Conservation (phyloP, 2,113 vertebrate species). For the Triplophysa rosa region DNA sequence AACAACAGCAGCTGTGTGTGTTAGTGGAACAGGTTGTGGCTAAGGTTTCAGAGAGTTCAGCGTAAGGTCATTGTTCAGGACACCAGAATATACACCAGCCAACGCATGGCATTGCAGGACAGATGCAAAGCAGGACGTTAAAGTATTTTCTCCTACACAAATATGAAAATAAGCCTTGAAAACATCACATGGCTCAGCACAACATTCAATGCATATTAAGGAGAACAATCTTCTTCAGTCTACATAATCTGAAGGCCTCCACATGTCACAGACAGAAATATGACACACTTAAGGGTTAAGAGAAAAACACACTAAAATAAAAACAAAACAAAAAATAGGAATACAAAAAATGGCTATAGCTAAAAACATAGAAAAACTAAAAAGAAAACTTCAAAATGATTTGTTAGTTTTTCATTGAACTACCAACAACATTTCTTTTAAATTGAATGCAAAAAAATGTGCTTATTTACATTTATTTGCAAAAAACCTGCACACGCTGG, state of each 20-base stretch:
- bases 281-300: background rate
- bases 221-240: conserved; percentile 6
- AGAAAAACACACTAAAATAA: background rate
- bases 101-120: background rate
- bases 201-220: conserved; percentile 1
- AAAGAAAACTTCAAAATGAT: background rate
- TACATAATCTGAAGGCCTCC: background rate
- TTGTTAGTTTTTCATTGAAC: too few relatives aligned
- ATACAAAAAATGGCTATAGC: too few relatives aligned
- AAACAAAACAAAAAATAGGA: too few relatives aligned
- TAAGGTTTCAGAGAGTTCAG: conserved; percentile 40
- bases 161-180: background rate
- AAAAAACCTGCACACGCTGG: too few relatives aligned
- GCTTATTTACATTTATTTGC: too few relatives aligned
- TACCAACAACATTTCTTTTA: too few relatives aligned
- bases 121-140: background rate
- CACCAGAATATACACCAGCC: background rate
- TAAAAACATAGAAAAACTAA: too few relatives aligned
- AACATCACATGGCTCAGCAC: conserved; percentile 19
- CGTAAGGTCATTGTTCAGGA: background rate
- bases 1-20: conserved; percentile 18
- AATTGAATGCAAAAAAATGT: too few relatives aligned
- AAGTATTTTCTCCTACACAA: background rate
- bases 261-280: background rate
- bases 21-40: background rate